Evolutionary conservation across 2,797 vertebrate species (phyloP).

Genomic region (Anolis apletophallus): DNA sequence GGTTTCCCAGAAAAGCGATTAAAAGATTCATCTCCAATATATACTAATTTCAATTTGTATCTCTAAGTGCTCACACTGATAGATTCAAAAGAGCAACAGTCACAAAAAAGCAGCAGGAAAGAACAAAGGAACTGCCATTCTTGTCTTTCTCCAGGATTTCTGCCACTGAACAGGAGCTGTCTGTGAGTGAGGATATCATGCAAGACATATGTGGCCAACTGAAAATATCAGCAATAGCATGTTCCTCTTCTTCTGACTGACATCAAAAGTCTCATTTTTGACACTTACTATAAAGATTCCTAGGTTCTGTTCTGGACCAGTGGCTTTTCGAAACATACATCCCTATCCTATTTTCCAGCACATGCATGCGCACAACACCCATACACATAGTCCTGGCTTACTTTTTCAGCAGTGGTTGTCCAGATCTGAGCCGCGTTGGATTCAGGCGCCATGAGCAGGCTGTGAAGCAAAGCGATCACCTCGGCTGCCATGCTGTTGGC

Average conservation of each 20-base stretch:
- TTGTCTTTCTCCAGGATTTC: no score
- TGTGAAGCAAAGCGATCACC: slow-evolving; percentile 96
- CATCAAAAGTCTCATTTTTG: not conserved
- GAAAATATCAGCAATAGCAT: no score
- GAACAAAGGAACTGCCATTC: no score
- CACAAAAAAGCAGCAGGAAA: no score
- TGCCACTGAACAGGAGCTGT: not conserved
- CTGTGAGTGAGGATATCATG: not conserved
- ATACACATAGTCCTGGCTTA: slow-evolving; percentile 59
- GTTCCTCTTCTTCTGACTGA: not conserved
- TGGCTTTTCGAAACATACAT: not conserved
- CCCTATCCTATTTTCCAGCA: not conserved
- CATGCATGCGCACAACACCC: not conserved
- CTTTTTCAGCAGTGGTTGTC: slow-evolving; percentile 97
- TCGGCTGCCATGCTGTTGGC: slow-evolving; percentile 99
- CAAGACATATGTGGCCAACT: no score
- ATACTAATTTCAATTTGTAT: no score
- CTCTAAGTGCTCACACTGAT: no score
- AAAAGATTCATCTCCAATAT: not conserved
- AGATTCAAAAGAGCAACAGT: no score
- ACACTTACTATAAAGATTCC: not conserved
- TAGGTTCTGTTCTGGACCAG: no score
- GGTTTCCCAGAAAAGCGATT: not conserved
- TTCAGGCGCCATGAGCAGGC: slow-evolving; percentile 95
- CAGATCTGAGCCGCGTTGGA: slow-evolving; percentile 98